Base-by-base conservation (phyloP, 2,113 vertebrate genomes). In the Microcebus jonahi region DNA sequence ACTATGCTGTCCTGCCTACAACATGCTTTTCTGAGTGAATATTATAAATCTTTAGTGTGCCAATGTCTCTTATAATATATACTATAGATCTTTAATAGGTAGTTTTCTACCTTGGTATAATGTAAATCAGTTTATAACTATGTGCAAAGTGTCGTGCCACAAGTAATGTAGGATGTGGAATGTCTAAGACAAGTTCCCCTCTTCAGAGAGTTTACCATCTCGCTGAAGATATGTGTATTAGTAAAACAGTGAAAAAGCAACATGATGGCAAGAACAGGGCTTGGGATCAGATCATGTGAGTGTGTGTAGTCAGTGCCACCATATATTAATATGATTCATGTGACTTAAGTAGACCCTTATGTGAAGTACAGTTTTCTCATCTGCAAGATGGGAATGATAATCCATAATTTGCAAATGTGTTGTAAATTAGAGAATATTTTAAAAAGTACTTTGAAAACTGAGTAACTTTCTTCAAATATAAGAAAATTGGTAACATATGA, bases 391-490 rank as follows among this genome's bases (percentile, higher is more conserved):
- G 34, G 27, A 77, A 87, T n/a, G 12, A 96, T 63, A 85, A 71
- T 65, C 57, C 61, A n/a, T 61, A 67, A 85, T 39, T 85, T 11
- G 65, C 29, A 92, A 45, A 61, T 73, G 63, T 65, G 7, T 95
- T 91, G 6, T 34, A 89, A 91, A 48, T 39, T 23, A 59, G 70
- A 80, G 18, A 7, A 42, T 88, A n/a, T 77, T 95, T 68, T 90
- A 29, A 23, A 63, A 88, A 84, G 42, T 84, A 29, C 29, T 53
- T 31, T 84, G 14, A 93, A 97, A 93, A 83, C 57, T 77, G n/a
- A 73, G 31, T 86, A 48, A 76, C 88, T 82, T 65, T 88, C 18
- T 73, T 97, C 59, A 95, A 77, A 36, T 45, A 15, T 73, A 36
- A 92, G 31, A 12, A 61, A 80, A 48, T 5, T 36, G 5, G 9